Percentiles rank a stretch among this genome's conserved stretches.
These are phyloP conservation scores for Nibea albiflora DNA, from an alignment of 2,113 vertebrate species.

Conservation along the genomic window DNA sequence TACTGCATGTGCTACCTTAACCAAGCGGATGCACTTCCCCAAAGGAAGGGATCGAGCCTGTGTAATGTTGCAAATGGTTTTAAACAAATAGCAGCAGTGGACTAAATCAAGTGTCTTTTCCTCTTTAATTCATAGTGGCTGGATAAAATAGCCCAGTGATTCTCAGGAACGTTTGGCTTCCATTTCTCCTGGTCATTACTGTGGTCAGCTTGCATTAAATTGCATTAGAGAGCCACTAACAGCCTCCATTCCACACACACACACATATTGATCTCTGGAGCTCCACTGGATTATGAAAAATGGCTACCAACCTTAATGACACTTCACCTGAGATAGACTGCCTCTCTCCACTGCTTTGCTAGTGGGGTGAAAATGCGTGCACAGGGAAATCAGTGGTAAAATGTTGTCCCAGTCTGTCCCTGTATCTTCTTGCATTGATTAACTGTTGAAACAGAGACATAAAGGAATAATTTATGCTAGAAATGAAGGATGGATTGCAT, in stretches of 20 bases:
- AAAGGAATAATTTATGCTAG: conserved; percentile 45
- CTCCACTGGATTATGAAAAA: conserved; percentile 75
- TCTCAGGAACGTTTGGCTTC: conserved; percentile 51
- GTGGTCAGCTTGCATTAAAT: conserved; percentile 71
- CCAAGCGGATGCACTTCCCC: neutral
- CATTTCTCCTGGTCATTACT: conserved; percentile 63
- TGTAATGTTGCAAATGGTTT: conserved; percentile 21
- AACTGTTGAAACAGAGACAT: conserved; percentile 44
- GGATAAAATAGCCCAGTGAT: conserved; percentile 39
- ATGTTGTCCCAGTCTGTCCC: conserved; percentile 49
- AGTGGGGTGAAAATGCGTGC: conserved; percentile 57
- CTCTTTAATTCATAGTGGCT: conserved; percentile 33
- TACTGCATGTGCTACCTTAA: neutral
- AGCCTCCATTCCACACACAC: conserved; percentile 35
- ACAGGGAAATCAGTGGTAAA: conserved; percentile 69
- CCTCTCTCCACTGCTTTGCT: conserved; percentile 30
- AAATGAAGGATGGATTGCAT: conserved; percentile 50
- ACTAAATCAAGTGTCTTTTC: conserved; percentile 41
- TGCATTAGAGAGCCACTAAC: conserved; percentile 63
- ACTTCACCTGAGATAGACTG: conserved; percentile 71
- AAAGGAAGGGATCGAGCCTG: conserved; percentile 3
- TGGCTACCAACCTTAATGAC: conserved; percentile 64
- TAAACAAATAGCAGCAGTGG: conserved; percentile 17
- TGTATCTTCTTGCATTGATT: conserved; percentile 69
- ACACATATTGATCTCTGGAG: conserved; percentile 66